Conservation (phyloP, 2,113 vertebrate genomes). For the Monopterus albus region DNA sequence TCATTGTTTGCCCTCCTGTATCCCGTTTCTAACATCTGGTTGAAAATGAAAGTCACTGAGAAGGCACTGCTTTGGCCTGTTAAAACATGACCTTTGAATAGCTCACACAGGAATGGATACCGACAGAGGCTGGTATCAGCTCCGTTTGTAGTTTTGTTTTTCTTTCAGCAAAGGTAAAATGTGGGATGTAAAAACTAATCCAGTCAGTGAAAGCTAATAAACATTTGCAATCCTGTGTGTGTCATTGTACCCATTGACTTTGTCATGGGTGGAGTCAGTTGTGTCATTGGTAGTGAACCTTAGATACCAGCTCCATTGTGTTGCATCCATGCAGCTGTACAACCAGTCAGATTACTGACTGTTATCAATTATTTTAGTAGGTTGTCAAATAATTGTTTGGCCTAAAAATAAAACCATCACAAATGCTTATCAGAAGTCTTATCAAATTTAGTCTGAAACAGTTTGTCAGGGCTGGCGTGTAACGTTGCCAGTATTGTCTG, state of each 20-base stretch:
- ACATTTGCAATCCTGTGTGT: not conserved
- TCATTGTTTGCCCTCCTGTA: not conserved
- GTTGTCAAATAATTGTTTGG: too few species aligned
- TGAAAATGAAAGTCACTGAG: not conserved
- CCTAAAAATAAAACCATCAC: too few species aligned
- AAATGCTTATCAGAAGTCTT: too few species aligned
- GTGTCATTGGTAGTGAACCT: not conserved
- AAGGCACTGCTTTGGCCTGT: slow-evolving; percentile 33
- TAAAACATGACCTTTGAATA: slow-evolving; percentile 41
- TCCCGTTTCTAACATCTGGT: not conserved
- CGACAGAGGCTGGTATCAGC: not conserved
- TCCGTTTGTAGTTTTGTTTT: slow-evolving; percentile 4
- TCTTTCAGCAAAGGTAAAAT: not conserved
- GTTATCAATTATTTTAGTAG: too few species aligned
- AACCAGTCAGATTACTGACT: too few species aligned
- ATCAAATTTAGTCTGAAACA: too few species aligned
- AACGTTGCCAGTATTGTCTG: too few species aligned
- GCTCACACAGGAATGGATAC: slow-evolving; percentile 30
- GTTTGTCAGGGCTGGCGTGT: too few species aligned
- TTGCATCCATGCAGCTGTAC: not conserved
- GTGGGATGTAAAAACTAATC: slow-evolving; percentile 11
- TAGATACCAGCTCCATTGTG: slow-evolving; percentile 13
- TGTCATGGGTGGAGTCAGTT: slow-evolving; percentile 9
- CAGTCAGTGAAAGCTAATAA: slow-evolving; percentile 1
- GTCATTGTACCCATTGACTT: not conserved